Evolutionary conservation across 2,113 vertebrate species (phyloP).

Genomic region (Oxygymnocypris stewartii): DNA sequence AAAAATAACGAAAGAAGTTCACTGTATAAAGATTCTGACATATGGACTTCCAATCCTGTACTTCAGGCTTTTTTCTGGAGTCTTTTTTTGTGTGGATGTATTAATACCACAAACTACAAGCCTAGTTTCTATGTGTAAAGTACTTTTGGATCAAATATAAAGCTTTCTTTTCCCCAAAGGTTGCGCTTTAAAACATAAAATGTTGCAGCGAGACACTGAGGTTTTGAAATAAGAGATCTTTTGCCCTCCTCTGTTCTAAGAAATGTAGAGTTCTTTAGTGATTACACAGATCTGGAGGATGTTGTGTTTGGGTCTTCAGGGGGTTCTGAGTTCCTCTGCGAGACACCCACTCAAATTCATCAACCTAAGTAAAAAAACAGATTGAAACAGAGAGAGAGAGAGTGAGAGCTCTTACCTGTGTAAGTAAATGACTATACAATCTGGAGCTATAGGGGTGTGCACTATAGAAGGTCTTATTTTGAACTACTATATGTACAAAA

Average conservation of each 20-base stretch:
- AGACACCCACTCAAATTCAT: conserved; percentile 73
- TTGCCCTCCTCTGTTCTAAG: conserved; percentile 55
- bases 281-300: conserved; percentile 70
- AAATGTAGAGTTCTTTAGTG: conserved; percentile 58
- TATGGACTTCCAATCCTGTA: neutral
- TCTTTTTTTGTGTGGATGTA: neutral
- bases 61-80: neutral
- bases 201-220: conserved; percentile 1
- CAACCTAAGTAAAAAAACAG: conserved; percentile 74
- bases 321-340: conserved; percentile 73
- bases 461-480: neutral
- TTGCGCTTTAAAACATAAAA: conserved; percentile 9
- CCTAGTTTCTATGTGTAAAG: neutral
- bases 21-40: conserved; percentile 1
- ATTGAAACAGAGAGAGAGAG: conserved; percentile 52
- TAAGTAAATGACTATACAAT: conserved; percentile 25
- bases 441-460: conserved; percentile 5
- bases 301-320: conserved; percentile 70
- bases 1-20: neutral
- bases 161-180: neutral
- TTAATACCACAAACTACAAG: conserved; percentile 21
- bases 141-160: conserved; percentile 14
- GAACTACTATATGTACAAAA: neutral
- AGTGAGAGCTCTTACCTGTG: conserved; percentile 14
- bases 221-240: conserved; percentile 28